Conservation (phyloP, 1,140 invertebrate genomes). For the Papilio helenus region DNA sequence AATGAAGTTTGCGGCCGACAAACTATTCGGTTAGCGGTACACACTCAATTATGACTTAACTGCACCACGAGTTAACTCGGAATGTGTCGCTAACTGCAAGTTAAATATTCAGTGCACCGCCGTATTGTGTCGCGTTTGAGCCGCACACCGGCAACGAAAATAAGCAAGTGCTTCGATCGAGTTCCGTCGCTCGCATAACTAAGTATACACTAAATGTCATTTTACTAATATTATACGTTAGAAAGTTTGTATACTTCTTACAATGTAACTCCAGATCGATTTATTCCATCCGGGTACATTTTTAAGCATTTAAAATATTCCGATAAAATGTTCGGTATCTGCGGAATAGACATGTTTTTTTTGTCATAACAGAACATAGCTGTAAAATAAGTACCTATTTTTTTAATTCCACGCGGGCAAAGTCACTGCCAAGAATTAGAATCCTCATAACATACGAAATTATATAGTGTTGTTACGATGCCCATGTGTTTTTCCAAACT, state of each 20-base stretch:
- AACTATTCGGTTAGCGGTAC: slow-evolving; percentile 65
- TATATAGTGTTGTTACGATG: too few species aligned
- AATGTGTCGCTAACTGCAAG: slow-evolving; percentile 67
- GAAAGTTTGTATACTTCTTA: background rate
- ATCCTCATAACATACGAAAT: too few species aligned
- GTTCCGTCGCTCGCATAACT: background rate
- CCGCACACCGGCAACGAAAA: slow-evolving; percentile 26
- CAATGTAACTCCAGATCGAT: background rate
- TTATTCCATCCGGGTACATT: background rate
- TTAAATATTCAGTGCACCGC: slow-evolving; percentile 60
- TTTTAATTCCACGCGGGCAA: too few species aligned
- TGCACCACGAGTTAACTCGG: slow-evolving; percentile 66
- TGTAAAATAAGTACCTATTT: too few species aligned
- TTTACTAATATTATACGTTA: background rate
- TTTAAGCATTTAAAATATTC: too few species aligned
- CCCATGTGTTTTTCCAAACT: too few species aligned
- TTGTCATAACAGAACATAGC: too few species aligned
- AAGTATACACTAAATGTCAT: background rate
- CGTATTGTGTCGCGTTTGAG: slow-evolving; percentile 53
- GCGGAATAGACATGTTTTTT: too few species aligned
- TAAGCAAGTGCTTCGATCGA: slow-evolving; percentile 36
- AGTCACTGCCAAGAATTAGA: too few species aligned
- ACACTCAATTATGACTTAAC: slow-evolving; percentile 69
- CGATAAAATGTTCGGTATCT: too few species aligned
- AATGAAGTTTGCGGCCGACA: slow-evolving; percentile 42